Percentiles rank a stretch among this genome's conserved stretches.
phyloP scores from a whole-genome alignment of 2,888 invertebrate species.

The Mesopsocus fuscifrons region DNA sequence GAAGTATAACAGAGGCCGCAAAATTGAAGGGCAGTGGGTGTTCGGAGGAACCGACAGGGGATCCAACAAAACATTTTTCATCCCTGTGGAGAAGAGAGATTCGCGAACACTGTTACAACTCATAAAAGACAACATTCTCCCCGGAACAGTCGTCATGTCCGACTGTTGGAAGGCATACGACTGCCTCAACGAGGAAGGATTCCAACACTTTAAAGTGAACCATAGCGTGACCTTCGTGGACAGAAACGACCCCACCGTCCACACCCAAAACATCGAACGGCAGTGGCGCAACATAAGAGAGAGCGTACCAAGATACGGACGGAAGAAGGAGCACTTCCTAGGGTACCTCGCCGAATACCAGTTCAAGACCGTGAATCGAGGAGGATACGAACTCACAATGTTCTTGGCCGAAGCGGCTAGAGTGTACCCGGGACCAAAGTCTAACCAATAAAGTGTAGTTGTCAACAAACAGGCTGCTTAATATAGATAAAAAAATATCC shows the following conservation, averaged over 20 bases:
- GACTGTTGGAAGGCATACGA: not conserved
- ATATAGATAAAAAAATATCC: too few relatives aligned
- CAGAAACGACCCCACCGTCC: not conserved
- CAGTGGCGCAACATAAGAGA: not conserved
- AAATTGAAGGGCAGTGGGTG: slow-evolving; percentile 13
- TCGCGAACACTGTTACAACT: not conserved
- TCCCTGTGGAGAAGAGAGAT: not conserved
- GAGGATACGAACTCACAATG: too few relatives aligned
- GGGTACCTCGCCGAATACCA: not conserved
- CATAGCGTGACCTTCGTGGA: not conserved
- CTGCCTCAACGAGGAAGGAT: not conserved
- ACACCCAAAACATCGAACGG: slow-evolving; percentile 1
- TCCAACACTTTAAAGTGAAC: not conserved
- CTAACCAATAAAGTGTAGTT: too few relatives aligned
- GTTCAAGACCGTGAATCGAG: too few relatives aligned
- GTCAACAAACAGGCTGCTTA: too few relatives aligned
- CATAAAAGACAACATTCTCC: not conserved
- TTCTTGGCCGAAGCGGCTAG: too few relatives aligned
- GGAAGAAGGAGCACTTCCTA: not conserved
- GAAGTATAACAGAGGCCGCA: slow-evolving; percentile 14
- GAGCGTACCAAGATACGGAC: not conserved
- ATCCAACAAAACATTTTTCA: not conserved
- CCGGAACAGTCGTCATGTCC: not conserved
- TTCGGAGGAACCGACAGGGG: not conserved
- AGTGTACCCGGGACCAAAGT: too few relatives aligned